phyloP scores from a whole-genome alignment of 2,113 vertebrate genomes.

The Xiphophorus maculatus region DNA sequence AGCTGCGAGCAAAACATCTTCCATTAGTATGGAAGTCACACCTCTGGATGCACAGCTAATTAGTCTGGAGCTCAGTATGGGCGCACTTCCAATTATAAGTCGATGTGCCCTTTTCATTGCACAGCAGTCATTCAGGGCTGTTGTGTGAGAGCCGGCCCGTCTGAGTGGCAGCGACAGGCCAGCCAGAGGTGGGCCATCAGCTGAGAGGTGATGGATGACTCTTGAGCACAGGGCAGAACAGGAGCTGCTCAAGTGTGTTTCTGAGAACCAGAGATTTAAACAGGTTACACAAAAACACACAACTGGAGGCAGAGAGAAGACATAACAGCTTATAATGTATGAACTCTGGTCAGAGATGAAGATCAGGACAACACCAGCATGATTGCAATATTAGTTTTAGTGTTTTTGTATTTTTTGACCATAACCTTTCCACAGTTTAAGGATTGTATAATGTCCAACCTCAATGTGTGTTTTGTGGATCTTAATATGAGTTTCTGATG shows the following conservation, averaged over 20 bases:
- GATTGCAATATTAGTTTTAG: no score
- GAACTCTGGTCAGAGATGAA: neutral
- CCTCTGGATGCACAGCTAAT: slow-evolving; percentile 58
- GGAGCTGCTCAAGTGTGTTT: slow-evolving; percentile 47
- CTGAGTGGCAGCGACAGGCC: slow-evolving; percentile 59
- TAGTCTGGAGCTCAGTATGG: slow-evolving; percentile 54
- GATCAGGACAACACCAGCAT: neutral
- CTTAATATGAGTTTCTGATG: no score
- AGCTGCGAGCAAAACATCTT: slow-evolving; percentile 33
- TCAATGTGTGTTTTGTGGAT: no score
- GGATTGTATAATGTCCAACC: no score
- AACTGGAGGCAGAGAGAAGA: neutral
- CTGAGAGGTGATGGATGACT: slow-evolving; percentile 66
- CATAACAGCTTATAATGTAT: neutral
- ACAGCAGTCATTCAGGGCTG: slow-evolving; percentile 52
- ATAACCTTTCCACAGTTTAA: no score
- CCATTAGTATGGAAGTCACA: slow-evolving; percentile 66
- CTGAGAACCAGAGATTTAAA: slow-evolving; percentile 17
- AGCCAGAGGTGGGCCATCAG: slow-evolving; percentile 42
- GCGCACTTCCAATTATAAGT: slow-evolving; percentile 61
- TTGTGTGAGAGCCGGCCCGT: slow-evolving; percentile 32
- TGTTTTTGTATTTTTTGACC: no score
- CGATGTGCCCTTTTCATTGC: slow-evolving; percentile 64
- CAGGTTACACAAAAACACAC: slow-evolving; percentile 14
- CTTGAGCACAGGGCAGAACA: slow-evolving; percentile 29